phyloP scores from a whole-genome alignment of 2,888 invertebrate species.

The Drosophila kanekoi region DNA sequence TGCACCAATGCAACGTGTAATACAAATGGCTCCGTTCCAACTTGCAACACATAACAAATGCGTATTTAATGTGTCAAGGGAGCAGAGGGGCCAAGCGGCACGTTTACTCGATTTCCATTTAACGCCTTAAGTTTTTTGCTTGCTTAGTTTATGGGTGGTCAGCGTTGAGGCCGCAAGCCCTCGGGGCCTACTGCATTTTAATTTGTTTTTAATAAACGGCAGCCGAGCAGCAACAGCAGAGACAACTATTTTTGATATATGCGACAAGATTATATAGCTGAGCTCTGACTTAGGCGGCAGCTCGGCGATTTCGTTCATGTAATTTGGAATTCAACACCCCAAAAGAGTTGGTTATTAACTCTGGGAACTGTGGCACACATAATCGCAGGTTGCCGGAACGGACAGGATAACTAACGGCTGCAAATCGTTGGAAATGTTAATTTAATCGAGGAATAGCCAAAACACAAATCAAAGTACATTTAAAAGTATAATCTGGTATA shows the following conservation, averaged over 20 bases:
- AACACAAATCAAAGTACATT: constrained; percentile 12
- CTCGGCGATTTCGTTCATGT: constrained; percentile 59
- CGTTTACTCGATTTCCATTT: constrained; percentile 68
- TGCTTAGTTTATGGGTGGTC: constrained; percentile 74
- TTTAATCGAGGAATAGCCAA: constrained; percentile 16
- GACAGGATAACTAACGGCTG: constrained; percentile 28
- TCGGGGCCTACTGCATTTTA: constrained; percentile 70
- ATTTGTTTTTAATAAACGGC: constrained; percentile 77
- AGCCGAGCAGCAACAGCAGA: constrained; percentile 31
- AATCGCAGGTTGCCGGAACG: constrained; percentile 46
- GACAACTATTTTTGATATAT: constrained; percentile 65
- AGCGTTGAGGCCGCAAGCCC: constrained; percentile 72
- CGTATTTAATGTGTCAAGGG: constrained; percentile 80
- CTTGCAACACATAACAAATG: constrained; percentile 78
- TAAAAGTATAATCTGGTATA: not conserved
- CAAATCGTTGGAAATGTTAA: constrained; percentile 26
- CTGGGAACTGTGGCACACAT: constrained; percentile 44
- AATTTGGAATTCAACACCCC: constrained; percentile 77
- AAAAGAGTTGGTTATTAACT: constrained; percentile 59
- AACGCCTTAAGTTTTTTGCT: constrained; percentile 62
- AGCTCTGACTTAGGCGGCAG: constrained; percentile 45
- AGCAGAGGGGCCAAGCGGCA: constrained; percentile 18
- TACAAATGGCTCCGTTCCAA: constrained; percentile 35
- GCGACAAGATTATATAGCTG: constrained; percentile 70
- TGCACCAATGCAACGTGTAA: constrained; percentile 35